These are phyloP conservation scores for Tyria jacobaeae DNA, from an alignment of 2,888 invertebrate species.

Conservation along the genomic window DNA sequence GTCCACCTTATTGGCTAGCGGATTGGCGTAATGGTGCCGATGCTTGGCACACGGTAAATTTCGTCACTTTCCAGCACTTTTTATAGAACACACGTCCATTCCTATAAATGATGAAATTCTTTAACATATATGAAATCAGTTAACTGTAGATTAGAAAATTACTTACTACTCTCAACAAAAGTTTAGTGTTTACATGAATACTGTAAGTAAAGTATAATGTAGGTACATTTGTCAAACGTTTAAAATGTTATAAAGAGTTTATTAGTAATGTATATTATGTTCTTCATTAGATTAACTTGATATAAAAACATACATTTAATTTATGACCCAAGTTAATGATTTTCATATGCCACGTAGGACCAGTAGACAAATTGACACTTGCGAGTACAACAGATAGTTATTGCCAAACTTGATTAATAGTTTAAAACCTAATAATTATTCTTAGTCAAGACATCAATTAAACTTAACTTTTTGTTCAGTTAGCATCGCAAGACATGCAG, in stretches of 20 bases:
- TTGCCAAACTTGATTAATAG: slow-evolving; percentile 70
- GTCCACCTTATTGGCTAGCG: slow-evolving; percentile 83
- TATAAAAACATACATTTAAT: no score
- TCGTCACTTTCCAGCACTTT: slow-evolving; percentile 59
- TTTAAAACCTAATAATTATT: slow-evolving; percentile 70
- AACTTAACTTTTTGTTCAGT: slow-evolving; percentile 73
- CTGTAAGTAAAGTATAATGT: background rate
- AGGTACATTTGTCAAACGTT: background rate
- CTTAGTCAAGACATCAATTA: slow-evolving; percentile 80
- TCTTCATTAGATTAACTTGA: no score
- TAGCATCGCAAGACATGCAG: slow-evolving; percentile 42
- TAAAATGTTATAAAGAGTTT: background rate
- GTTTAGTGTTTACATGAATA: background rate
- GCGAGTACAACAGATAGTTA: slow-evolving; percentile 61
- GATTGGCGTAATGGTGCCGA: slow-evolving; percentile 80
- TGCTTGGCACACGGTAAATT: slow-evolving; percentile 68
- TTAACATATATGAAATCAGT: slow-evolving; percentile 20
- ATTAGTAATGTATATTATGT: background rate
- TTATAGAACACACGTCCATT: slow-evolving; percentile 42
- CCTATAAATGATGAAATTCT: slow-evolving; percentile 28
- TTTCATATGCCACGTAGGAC: no score
- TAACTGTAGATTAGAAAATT: background rate
- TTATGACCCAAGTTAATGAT: no score
- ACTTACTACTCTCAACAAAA: no score
- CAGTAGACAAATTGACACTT: slow-evolving; percentile 29